Conservation (phyloP, 1,140 invertebrate species). For the Camponotus floridanus region DNA sequence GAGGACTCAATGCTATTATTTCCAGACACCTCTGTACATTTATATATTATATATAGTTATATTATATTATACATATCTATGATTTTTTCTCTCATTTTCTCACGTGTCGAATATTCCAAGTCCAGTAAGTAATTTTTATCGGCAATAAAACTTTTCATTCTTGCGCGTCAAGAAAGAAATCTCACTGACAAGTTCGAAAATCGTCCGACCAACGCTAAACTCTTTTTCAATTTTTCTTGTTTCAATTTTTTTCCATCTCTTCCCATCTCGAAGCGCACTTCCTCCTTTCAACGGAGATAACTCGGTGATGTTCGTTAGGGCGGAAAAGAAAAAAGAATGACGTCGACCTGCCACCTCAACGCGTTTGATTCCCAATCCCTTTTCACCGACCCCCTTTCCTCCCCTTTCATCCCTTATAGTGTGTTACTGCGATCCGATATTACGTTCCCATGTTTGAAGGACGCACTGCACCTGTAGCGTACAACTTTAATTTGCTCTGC, state of each 20-base stretch:
- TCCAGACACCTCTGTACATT: not conserved
- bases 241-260: not conserved
- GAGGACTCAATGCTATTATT: not conserved
- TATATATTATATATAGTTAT: too few relatives aligned
- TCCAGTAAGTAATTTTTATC: not conserved
- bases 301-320: conserved; percentile 8
- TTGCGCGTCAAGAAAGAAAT: not conserved
- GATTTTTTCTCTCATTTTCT: not conserved
- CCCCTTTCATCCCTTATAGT: not conserved
- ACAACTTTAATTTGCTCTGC: conserved; percentile 67
- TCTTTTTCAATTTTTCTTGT: not conserved
- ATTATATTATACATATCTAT: too few relatives aligned
- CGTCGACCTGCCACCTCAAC: conserved; percentile 4
- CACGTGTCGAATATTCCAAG: not conserved
- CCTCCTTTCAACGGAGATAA: conserved; percentile 30
- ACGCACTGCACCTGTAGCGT: conserved; percentile 52
- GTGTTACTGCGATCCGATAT: conserved; percentile 38
- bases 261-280: not conserved
- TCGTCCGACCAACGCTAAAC: not conserved
- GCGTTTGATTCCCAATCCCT: conserved; percentile 21
- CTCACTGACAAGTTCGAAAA: not conserved
- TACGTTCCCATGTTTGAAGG: conserved; percentile 39
- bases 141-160: not conserved
- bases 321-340: conserved; percentile 36
- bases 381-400: not conserved